These are phyloP conservation scores for Hirudo medicinalis DNA, from an alignment of 1,140 invertebrate species.

Conservation along the genomic window DNA sequence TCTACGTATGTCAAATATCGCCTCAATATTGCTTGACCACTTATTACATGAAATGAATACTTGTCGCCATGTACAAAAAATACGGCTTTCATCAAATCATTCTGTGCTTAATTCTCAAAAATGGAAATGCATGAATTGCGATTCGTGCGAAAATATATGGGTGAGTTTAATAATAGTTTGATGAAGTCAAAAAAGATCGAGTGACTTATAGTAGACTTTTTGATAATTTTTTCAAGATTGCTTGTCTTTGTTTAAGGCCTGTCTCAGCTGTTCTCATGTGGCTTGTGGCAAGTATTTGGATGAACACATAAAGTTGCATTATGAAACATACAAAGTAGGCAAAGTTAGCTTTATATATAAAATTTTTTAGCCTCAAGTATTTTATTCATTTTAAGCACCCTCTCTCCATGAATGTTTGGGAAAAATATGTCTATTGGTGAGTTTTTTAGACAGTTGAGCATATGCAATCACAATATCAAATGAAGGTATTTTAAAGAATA, in stretches of 20 bases:
- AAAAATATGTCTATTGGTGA: slow-evolving; percentile 39
- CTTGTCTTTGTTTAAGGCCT: slow-evolving; percentile 28
- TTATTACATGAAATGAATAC: slow-evolving; percentile 23
- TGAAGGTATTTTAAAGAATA: not conserved
- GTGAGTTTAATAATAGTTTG: slow-evolving; percentile 22
- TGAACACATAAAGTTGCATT: slow-evolving; percentile 35
- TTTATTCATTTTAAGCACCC: slow-evolving; percentile 31
- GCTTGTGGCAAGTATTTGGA: slow-evolving; percentile 36
- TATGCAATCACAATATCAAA: too few relatives aligned
- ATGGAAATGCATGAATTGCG: slow-evolving; percentile 35
- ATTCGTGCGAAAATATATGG: slow-evolving; percentile 35
- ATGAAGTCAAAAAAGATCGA: not conserved
- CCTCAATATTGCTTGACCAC: too few relatives aligned
- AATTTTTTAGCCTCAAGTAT: not conserved
- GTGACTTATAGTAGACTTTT: not conserved
- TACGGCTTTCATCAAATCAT: slow-evolving; percentile 27
- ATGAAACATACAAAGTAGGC: slow-evolving; percentile 30
- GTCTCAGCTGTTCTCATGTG: slow-evolving; percentile 35
- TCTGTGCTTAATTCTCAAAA: slow-evolving; percentile 34
- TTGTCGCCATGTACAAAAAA: slow-evolving; percentile 29
- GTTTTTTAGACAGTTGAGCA: slow-evolving; percentile 17
- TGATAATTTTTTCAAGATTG: not conserved
- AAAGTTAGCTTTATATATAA: not conserved
- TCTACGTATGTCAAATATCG: too few relatives aligned
- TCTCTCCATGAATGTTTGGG: slow-evolving; percentile 34